Conservation (phyloP, 37 sponge, comb jelly and placozoan genomes). For the Ianthella basta region DNA sequence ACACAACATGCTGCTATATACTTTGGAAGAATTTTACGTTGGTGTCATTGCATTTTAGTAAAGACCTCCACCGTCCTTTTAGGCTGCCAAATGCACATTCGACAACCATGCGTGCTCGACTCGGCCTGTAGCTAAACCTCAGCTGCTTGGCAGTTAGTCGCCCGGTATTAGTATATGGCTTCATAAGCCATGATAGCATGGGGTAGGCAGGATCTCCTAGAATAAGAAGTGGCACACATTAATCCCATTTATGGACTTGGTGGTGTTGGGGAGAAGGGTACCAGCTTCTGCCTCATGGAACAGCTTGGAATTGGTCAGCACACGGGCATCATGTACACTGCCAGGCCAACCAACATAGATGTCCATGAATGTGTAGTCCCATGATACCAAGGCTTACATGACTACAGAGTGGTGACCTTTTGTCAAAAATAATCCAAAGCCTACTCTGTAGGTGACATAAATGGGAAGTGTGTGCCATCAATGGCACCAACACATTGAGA, state of each 20-base stretch:
- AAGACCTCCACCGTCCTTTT: constrained; percentile 29
- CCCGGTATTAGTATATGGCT: constrained; percentile 24
- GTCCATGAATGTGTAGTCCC: constrained; percentile 26
- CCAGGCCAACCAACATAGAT: constrained; percentile 37
- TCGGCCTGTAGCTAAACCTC: constrained; percentile 14
- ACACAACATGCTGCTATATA: constrained; percentile 25
- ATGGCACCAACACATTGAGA: constrained; percentile 37
- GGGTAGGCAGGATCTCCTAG: constrained; percentile 68
- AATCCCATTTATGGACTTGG: neutral
- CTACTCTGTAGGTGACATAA: constrained; percentile 15
- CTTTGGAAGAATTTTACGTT: neutral
- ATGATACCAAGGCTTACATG: constrained; percentile 9
- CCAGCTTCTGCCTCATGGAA: neutral
- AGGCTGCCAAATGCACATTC: constrained; percentile 31
- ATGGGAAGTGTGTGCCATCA: constrained; percentile 11
- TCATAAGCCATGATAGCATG: constrained; percentile 16
- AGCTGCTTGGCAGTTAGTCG: neutral
- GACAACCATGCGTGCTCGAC: constrained; percentile 29
- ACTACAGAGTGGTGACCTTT: constrained; percentile 25
- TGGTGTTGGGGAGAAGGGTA: neutral
- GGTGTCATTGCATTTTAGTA: constrained; percentile 20
- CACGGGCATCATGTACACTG: constrained; percentile 37
- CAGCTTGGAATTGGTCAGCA: constrained; percentile 20
- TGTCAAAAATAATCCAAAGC: constrained; percentile 13
- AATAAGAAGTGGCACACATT: constrained; percentile 20